These are phyloP conservation scores for Cydia pomonella DNA, from an alignment of 1,140 invertebrate species.

Conservation along the genomic window DNA sequence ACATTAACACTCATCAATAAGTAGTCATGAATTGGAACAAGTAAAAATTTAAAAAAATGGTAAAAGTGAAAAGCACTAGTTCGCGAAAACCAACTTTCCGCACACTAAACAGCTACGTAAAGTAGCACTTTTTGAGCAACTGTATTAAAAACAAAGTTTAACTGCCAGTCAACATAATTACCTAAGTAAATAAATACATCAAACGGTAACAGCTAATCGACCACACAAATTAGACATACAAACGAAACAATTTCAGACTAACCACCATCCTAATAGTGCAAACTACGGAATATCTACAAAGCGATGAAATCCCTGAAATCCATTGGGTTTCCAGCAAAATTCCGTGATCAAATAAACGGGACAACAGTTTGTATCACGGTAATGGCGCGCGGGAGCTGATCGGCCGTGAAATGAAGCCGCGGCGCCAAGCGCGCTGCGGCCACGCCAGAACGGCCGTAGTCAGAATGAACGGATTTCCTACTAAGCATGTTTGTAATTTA, in stretches of 20 bases:
- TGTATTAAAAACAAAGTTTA: neutral
- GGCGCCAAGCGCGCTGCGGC: slow-evolving; percentile 7
- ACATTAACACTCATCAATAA: too few relatives aligned
- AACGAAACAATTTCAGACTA: neutral
- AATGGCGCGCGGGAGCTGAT: neutral
- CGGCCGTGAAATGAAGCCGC: neutral
- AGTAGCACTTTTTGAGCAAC: too few relatives aligned
- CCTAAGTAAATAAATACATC: too few relatives aligned
- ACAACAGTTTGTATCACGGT: slow-evolving; percentile 16
- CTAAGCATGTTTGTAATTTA: neutral
- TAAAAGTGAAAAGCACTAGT: too few relatives aligned
- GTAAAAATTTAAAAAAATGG: too few relatives aligned
- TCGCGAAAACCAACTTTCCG: too few relatives aligned
- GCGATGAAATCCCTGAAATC: neutral
- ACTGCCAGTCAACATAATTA: neutral
- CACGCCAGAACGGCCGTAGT: neutral
- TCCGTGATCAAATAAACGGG: slow-evolving; percentile 4
- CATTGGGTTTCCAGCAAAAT: slow-evolving; percentile 5
- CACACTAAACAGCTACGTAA: too few relatives aligned
- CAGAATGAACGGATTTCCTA: neutral
- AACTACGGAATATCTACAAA: slow-evolving; percentile 6
- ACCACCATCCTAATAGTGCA: neutral
- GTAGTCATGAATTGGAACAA: too few relatives aligned
- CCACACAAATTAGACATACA: neutral
- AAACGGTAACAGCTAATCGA: neutral